Evolutionary conservation across 1,140 invertebrate species (phyloP), one percentile per base, ranked within the genome.

Genomic region (Sitophilus oryzae): DNA sequence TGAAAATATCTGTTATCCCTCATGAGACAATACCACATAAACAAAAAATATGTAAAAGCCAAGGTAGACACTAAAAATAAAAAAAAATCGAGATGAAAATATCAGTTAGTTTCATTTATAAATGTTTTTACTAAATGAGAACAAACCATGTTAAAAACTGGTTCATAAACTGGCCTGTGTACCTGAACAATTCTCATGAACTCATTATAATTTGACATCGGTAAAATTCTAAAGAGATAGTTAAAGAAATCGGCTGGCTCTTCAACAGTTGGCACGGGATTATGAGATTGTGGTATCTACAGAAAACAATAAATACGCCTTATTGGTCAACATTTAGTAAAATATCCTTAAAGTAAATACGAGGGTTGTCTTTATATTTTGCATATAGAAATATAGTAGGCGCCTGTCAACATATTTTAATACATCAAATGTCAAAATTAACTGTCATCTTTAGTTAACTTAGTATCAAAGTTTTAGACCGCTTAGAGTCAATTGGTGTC

Each of bases 241-340:
- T 68, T 66, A 65, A 69, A 69, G 52, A 70, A 70, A 63, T 69
- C 68, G 47, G 44, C 58, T 57, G 65, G 60, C 41, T 62, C 64
- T 37, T 46, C 34, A 20, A 41, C 18, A 2, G 43, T 21, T 35
- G 23, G 18, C 5, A 19, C 34, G 34, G 0, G 40, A 44, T 22
- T 34, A 43, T 49, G 11, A 10, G 41, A 15, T 37, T 35, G 47
- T 21, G 30, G 40, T 15, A 59, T 49, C 51, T 53, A 59, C 16
- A 38, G 36, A 41, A 48, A 45, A 56, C 25, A 53, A 45, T 14
- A 25, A 5, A 53, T 53, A 43, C 15, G 18, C 5, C 38, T 8
- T 41, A 18, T 41, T 41, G 14, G 38, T 41, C 15, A 34, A 34
- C 5, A 11, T 38, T 8, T n/a, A n/a, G n/a, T n/a, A n/a, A n/a